Evolutionary conservation across 2,797 vertebrate species (phyloP).

Genomic region (Chloroceryle inda): DNA sequence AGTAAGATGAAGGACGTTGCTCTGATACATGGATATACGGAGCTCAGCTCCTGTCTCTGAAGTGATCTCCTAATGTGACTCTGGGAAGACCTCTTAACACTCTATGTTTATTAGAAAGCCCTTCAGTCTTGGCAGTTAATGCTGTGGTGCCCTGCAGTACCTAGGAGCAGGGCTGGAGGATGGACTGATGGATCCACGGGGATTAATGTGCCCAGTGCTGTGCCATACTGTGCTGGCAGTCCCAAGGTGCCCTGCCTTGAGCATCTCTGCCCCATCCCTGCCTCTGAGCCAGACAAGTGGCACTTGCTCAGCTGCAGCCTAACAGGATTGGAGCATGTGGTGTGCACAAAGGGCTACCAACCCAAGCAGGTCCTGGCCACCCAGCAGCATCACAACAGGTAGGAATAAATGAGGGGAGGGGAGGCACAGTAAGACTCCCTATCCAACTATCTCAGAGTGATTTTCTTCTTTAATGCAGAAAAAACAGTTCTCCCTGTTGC

Average conservation of each 20-base stretch:
- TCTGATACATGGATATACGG: neutral
- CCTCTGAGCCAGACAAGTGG: fast-evolving
- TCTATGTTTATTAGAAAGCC: neutral
- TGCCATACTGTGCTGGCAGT: fast-evolving
- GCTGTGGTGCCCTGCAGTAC: fast-evolving
- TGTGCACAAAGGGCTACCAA: neutral
- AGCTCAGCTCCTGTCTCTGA: neutral
- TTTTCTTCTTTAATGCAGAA: neutral
- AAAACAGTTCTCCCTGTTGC: neutral
- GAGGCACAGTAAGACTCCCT: neutral
- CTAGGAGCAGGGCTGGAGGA: neutral
- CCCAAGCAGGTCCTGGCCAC: neutral
- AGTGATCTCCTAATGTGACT: neutral
- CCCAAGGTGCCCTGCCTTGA: fast-evolving
- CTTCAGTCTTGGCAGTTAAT: fast-evolving
- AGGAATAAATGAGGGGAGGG: neutral
- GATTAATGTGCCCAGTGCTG: fast-evolving
- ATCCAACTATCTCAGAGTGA: neutral
- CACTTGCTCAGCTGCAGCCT: fast-evolving
- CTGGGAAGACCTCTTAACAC: neutral
- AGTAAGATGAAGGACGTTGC: fast-evolving
- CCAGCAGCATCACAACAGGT: neutral
- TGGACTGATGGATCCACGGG: neutral
- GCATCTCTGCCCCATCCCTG: neutral
- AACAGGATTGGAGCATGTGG: fast-evolving